Base-by-base conservation (phyloP, 2,888 invertebrate species). In the Oligia latruncula region DNA sequence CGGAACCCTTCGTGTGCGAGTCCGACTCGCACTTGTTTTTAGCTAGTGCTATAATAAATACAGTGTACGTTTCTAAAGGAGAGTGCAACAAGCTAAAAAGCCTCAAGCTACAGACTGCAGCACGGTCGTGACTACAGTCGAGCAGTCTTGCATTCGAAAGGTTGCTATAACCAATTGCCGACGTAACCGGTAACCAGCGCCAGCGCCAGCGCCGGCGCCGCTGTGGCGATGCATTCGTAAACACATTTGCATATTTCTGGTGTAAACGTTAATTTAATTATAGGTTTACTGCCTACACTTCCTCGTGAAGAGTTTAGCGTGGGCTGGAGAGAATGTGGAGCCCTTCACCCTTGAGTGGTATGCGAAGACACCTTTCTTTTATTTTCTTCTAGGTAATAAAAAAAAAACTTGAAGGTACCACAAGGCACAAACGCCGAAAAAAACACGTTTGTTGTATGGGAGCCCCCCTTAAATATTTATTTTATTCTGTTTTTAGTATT, bases 211-310 rank as follows among this genome's bases (percentile, higher is more conserved):
- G 1, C 35, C 23, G 82, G 85, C 83, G 86, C 81, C 86, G 58
- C 52, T 43, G 17, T 43, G 78, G 13, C 75, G 81, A 58, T 81
- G 87, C 81, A 79, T 76, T 81, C 65, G 71, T 70, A 64, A 80
- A 70, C 71, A 66, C 58, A 86, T 86, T 86, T 65, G 65, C 78
- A 86, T 83, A 86, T 67, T 80, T 80, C 73, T 82, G 82, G 64
- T 67, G n/a, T 66, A 66, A 71, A 66, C 11, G 3, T 71, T 71
- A 40, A 71, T 71, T 71, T 66, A 40, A 67, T 71, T 40, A 71
- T 66, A 43, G 11, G n/a, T n/a, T n/a, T 20, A 13, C 71, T 40
- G n/a, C 17, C 40, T n/a, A n/a, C 71, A 40, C 11, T 66, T 40
- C 71, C 71, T 71, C n/a, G 40, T 40, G 71, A 11, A 17, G 64